A percentile compares a stretch with the other conserved stretches of the same genome.
Evolutionary conservation across 2,113 vertebrate genomes (phyloP).

Genomic region (Pelecanus crispus): DNA sequence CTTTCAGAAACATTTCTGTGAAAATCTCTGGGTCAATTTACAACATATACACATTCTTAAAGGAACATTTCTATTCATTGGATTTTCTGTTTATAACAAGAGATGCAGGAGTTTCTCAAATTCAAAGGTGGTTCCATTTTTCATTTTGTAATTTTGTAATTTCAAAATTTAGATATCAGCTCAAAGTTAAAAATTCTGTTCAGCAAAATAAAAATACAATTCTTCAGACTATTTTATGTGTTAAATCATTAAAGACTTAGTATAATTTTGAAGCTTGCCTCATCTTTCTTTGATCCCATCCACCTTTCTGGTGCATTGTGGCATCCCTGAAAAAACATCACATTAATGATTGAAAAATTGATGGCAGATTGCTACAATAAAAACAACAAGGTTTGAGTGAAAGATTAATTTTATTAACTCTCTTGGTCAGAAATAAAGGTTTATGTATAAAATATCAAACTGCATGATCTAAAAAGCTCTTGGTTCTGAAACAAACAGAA

Average conservation of each 20-base stretch:
- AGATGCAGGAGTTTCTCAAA: not conserved
- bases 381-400: not conserved
- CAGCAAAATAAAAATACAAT: not conserved
- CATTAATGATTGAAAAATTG: not conserved
- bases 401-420: not conserved
- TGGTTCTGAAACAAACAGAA: not conserved
- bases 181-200: not conserved
- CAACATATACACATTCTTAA: not conserved
- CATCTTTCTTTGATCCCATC: not conserved
- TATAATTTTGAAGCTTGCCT: not conserved
- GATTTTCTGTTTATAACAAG: not conserved
- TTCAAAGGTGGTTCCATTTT: not conserved
- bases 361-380: not conserved
- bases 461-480: not conserved
- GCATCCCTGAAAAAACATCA: not conserved
- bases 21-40: not conserved
- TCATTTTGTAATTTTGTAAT: not conserved
- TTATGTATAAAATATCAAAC: not conserved
- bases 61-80: not conserved
- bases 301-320: not conserved
- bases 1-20: not conserved
- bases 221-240: not conserved
- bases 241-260: not conserved
- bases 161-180: not conserved
- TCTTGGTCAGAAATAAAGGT: not conserved